Percentiles rank a stretch among this genome's conserved stretches.
These are phyloP conservation scores for Pocillopora verrucosa DNA, from an alignment of 64 coral and sea anemone genomes.

Conservation along the genomic window DNA sequence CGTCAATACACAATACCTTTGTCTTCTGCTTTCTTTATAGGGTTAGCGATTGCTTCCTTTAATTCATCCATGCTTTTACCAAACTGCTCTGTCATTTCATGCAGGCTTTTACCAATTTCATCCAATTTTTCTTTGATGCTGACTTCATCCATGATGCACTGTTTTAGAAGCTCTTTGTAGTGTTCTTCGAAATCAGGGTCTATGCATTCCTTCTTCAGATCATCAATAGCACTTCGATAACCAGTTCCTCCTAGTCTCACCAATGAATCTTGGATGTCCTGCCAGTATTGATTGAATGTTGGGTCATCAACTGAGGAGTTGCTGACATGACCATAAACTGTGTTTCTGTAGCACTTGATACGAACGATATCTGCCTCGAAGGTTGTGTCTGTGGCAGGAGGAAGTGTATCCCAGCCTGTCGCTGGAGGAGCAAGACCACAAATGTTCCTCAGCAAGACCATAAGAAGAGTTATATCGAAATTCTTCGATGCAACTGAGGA, in stretches of 20 bases:
- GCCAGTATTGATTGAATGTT: conserved; percentile 40
- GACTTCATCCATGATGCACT: background rate
- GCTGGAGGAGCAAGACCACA: conserved; percentile 2
- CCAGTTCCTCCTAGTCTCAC: conserved; percentile 41
- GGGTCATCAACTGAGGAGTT: conserved; percentile 1
- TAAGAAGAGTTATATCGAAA: conserved; percentile 49
- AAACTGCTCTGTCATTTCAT: too few species aligned
- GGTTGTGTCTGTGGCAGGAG: background rate
- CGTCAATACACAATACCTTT: too few species aligned
- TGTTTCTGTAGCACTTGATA: conserved; percentile 33
- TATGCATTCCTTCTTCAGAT: conserved; percentile 35
- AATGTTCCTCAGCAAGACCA: conserved; percentile 40
- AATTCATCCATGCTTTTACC: background rate
- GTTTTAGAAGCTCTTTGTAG: background rate
- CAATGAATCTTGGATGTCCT: conserved; percentile 5
- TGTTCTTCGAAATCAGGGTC: conserved; percentile 46
- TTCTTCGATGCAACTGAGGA: conserved; percentile 25
- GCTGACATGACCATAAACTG: background rate
- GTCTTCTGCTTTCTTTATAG: too few species aligned
- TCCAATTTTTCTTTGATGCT: background rate
- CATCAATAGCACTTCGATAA: conserved; percentile 14
- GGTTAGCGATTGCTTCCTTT: too few species aligned
- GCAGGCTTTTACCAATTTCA: too few species aligned
- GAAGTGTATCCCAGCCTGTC: conserved; percentile 31
- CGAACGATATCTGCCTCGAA: conserved; percentile 26